Evolutionary conservation across 2,888 invertebrate species (phyloP).

Genomic region (Nineta flava): DNA sequence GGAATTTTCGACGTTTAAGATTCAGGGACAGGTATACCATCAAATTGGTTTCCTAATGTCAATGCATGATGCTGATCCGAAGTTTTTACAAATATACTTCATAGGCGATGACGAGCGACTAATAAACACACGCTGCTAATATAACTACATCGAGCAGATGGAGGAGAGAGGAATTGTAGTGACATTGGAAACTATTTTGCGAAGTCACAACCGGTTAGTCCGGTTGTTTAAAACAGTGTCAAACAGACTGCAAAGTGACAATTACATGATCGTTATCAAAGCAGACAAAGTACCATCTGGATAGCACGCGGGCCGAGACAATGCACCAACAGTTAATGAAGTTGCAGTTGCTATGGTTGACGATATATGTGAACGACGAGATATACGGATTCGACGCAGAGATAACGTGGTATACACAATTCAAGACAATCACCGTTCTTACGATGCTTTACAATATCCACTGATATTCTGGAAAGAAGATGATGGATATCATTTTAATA

Average conservation of each 20-base stretch:
- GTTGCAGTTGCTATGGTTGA: constrained; percentile 18
- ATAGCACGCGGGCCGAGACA: constrained; percentile 20
- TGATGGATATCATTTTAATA: constrained; percentile 15
- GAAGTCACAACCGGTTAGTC: constrained; percentile 19
- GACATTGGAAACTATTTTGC: constrained; percentile 15
- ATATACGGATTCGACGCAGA: constrained; percentile 15
- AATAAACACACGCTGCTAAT: not conserved
- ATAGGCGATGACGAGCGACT: not conserved
- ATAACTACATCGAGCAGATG: not conserved
- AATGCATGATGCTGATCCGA: too few species aligned
- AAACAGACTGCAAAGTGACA: constrained; percentile 17
- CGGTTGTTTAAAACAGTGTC: constrained; percentile 20
- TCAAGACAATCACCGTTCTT: constrained; percentile 16
- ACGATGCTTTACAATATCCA: constrained; percentile 17
- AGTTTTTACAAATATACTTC: too few species aligned
- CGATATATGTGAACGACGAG: constrained; percentile 12
- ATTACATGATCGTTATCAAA: constrained; percentile 16
- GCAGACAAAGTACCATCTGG: constrained; percentile 19
- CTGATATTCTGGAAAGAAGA: constrained; percentile 17
- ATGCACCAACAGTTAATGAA: constrained; percentile 19
- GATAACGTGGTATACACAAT: constrained; percentile 15
- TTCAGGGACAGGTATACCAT: constrained; percentile 9
- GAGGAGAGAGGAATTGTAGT: constrained; percentile 12
- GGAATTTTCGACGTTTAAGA: constrained; percentile 6
- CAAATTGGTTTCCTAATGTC: not conserved